Evolutionary conservation across 2,113 vertebrate genomes (phyloP), one percentile per base, ranked within the genome.

Genomic region (Formicarius rufipectus): DNA sequence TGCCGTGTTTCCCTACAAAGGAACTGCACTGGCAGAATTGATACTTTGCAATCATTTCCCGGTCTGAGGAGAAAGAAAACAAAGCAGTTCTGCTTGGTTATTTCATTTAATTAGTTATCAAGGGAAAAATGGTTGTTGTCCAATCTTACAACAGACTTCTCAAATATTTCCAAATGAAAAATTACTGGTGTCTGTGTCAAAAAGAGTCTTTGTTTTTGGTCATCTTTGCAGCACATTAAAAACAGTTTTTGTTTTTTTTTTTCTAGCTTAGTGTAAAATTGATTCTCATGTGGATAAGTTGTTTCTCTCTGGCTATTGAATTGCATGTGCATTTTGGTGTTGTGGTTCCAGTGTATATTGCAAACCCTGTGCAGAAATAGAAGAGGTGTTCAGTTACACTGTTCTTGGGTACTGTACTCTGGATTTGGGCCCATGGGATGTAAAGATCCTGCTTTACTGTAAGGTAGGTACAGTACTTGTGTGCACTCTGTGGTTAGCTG

Each of bases 221-320:
- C 1, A 3, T 45, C 81, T 87, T 85, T 89, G 66, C 10, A 17
- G 49, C 42, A 63, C 47, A 60, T 84, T 59, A 80, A 84, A 92
- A 94, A 2, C 27, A 66, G 45, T 44, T 44, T 44, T 45, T 45
- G n/a, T n/a, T n/a, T n/a, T 45, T 45, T 95, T 94, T 79, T 33
- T 93, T 87, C 63, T 80, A 53, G 31, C 80, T 79, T 40, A 78
- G 53, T 89, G 87, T 93, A 85, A 94, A 95, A 93, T 95, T 63
- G 83, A 92, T 96, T 97, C 60, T 94, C 37, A 2, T 33, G 22
- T 86, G 90, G 56, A 12, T 84, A 92, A 74, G 53, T 63, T 56
- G 47, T 53, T 96, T 95, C 73, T 93, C 74, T 84, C 7, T 94
- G 89, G 86, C 77, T 89, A 14, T 56, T 67, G 89, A 84, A 62